A percentile compares a stretch with the other conserved stretches of the same genome.
phyloP scores from a whole-genome alignment of 2,888 invertebrate species.

The Ischnura elegans region DNA sequence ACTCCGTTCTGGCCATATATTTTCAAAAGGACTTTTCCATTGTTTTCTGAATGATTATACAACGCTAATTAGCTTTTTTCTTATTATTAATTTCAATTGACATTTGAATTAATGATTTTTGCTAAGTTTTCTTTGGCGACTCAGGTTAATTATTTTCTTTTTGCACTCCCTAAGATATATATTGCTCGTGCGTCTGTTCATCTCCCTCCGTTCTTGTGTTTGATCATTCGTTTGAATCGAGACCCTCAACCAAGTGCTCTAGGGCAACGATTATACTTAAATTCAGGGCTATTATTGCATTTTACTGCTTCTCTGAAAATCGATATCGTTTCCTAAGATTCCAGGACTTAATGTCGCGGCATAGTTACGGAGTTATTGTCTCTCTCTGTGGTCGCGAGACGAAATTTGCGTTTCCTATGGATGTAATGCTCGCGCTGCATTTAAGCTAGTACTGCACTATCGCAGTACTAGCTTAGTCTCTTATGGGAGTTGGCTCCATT shows the following conservation, averaged over 20 bases:
- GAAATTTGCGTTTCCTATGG: background rate
- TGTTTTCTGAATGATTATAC: too few relatives aligned
- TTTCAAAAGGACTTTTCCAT: too few relatives aligned
- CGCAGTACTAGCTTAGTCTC: background rate
- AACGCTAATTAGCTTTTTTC: too few relatives aligned
- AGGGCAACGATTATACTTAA: background rate
- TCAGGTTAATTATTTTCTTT: too few relatives aligned
- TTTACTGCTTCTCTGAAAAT: background rate
- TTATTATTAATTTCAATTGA: too few relatives aligned
- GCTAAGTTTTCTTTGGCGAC: too few relatives aligned
- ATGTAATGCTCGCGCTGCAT: background rate
- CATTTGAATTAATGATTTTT: too few relatives aligned
- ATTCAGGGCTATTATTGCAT: background rate
- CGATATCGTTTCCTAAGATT: background rate
- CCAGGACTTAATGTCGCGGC: background rate
- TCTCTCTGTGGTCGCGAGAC: background rate
- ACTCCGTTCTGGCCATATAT: too few relatives aligned
- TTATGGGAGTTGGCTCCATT: conserved; percentile 6
- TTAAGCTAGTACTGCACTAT: background rate
- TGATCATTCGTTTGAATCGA: background rate
- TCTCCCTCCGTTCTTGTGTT: background rate
- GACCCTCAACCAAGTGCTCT: background rate
- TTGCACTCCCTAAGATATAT: too few relatives aligned
- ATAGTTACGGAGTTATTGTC: background rate
- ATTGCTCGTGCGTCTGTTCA: too few relatives aligned